phyloP scores from a whole-genome alignment of 2,113 vertebrate species.

The Oceanites oceanicus region DNA sequence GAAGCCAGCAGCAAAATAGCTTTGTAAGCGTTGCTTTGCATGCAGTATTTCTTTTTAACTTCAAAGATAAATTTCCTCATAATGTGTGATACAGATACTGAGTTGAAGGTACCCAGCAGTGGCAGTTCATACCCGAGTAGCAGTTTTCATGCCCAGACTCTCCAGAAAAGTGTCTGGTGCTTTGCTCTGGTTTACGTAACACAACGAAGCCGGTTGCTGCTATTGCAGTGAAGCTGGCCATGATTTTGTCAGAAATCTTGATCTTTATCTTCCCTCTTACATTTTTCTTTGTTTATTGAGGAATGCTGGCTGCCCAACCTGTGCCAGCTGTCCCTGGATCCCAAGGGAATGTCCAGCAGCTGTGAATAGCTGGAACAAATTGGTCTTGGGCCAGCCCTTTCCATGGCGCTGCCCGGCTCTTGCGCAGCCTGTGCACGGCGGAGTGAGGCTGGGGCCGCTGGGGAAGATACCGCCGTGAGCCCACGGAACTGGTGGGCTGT shows the following conservation, averaged over 20 bases:
- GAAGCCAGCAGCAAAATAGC: background rate
- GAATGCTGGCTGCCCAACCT: background rate
- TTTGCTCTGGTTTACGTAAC: background rate
- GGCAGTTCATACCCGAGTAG: background rate
- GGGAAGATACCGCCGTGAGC: background rate
- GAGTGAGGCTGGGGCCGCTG: background rate
- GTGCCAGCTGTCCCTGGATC: background rate
- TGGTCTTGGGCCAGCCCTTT: background rate
- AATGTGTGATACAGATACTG: background rate
- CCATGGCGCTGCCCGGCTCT: accelerated
- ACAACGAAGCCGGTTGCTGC: background rate
- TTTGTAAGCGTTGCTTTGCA: background rate
- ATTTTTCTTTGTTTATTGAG: background rate
- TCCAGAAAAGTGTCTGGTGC: background rate
- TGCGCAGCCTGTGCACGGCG: background rate
- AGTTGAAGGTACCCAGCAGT: background rate
- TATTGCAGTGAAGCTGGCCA: background rate
- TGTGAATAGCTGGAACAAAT: conserved; percentile 23
- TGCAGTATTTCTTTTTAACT: background rate
- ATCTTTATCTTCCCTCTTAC: background rate
- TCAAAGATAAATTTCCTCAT: background rate
- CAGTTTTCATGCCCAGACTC: background rate
- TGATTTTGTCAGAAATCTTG: background rate
- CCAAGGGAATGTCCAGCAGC: background rate
- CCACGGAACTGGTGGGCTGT: background rate